Percentiles rank a stretch among this genome's conserved stretches.
Evolutionary conservation across 92 coral and sea anemone species (phyloP).

Genomic region (Parazoanthus swiftii): DNA sequence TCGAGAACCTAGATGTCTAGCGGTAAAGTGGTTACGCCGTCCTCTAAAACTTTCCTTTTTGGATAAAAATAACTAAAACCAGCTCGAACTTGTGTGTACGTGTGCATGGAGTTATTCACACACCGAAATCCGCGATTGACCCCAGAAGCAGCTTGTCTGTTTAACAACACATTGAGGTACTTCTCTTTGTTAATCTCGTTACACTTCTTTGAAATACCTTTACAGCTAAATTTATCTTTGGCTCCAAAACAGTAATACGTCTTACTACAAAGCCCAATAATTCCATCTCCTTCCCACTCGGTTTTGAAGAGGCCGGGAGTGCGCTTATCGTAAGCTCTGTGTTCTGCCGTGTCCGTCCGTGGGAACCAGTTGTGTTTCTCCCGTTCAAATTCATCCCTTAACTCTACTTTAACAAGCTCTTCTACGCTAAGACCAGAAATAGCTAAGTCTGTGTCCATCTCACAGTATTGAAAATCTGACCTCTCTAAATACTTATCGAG

Average conservation of each 20-base stretch:
- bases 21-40: background rate
- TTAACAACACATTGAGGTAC: background rate
- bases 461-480: background rate
- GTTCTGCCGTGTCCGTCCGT: background rate
- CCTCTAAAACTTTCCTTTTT: background rate
- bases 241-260: background rate
- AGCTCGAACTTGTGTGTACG: background rate
- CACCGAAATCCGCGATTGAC: background rate
- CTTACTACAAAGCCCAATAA: background rate
- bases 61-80: background rate
- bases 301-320: background rate
- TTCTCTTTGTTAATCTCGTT: background rate
- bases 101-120: background rate
- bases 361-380: background rate
- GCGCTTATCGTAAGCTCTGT: background rate
- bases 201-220: background rate
- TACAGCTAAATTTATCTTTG: background rate
- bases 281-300: background rate
- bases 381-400: background rate
- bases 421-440: background rate
- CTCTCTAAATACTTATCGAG: background rate
- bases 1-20: too few species aligned
- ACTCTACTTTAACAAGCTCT: background rate
- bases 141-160: background rate
- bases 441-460: background rate